A percentile compares a stretch with the other conserved stretches of the same genome.
Conservation (phyloP, 2,113 vertebrate genomes). For the Silurus meridionalis region DNA sequence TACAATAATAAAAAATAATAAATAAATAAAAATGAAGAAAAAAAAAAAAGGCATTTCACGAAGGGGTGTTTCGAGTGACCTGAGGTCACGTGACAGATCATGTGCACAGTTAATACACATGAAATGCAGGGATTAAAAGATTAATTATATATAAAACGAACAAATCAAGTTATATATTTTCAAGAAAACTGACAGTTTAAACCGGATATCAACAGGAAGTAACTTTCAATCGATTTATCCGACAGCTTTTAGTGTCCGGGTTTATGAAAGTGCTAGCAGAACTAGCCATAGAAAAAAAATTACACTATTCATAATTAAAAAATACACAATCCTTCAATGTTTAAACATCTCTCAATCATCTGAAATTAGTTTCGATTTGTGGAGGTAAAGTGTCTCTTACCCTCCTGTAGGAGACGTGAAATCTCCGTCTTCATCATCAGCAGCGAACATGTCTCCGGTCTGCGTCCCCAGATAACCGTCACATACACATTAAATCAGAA, state of each 20-base stretch:
- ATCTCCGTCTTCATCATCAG: constrained; percentile 86
- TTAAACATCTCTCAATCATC: too few relatives aligned
- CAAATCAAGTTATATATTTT: too few relatives aligned
- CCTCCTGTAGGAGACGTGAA: constrained; percentile 87
- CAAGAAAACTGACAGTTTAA: too few relatives aligned
- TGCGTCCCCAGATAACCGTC: neutral
- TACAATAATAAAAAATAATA: too few relatives aligned
- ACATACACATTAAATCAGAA: neutral
- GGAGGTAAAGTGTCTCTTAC: constrained; percentile 67
- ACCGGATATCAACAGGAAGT: too few relatives aligned
- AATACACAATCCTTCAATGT: too few relatives aligned
- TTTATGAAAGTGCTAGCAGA: too few relatives aligned
- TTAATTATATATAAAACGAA: neutral
- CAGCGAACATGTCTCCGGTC: constrained; percentile 76
- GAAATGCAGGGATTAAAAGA: neutral
- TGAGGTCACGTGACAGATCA: constrained; percentile 38
- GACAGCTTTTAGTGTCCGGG: too few relatives aligned
- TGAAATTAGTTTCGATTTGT: too few relatives aligned
- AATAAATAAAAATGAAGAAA: neutral
- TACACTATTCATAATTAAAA: too few relatives aligned
- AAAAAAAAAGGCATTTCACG: neutral
- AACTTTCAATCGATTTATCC: too few relatives aligned
- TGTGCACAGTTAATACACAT: neutral
- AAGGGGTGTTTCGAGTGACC: neutral
- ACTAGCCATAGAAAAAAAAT: too few relatives aligned